These are phyloP conservation scores for Ageneiosus marmoratus DNA, from an alignment of 2,113 vertebrate genomes.

Conservation along the genomic window DNA sequence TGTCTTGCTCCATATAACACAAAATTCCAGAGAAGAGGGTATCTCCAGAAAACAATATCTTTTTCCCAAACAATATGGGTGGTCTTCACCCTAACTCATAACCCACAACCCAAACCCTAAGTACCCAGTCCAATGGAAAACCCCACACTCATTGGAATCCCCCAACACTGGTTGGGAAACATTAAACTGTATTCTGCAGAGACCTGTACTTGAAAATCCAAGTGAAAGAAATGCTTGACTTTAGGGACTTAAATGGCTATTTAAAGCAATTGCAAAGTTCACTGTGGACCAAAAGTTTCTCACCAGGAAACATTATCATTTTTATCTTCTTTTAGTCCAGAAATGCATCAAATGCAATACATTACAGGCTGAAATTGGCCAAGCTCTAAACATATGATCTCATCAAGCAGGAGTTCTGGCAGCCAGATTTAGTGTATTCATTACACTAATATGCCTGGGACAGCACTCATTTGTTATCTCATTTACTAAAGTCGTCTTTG, in stretches of 20 bases:
- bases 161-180: too few relatives aligned
- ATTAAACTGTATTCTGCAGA: too few relatives aligned
- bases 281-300: background rate
- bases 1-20: background rate
- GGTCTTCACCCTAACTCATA: too few relatives aligned
- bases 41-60: too few relatives aligned
- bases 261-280: background rate
- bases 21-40: background rate
- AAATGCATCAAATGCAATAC: background rate
- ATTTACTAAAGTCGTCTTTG: background rate
- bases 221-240: background rate
- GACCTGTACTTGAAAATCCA: too few relatives aligned
- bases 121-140: too few relatives aligned
- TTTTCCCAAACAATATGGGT: too few relatives aligned
- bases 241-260: background rate
- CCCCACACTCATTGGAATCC: too few relatives aligned
- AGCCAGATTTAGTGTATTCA: background rate
- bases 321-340: background rate
- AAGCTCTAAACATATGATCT: background rate
- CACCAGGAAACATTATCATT: background rate
- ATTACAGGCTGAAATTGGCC: background rate
- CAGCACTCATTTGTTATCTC: background rate
- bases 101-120: too few relatives aligned
- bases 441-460: background rate
- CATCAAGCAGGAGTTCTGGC: background rate